A percentile compares a stretch with the other conserved stretches of the same genome.
Conservation (phyloP, 2,797 vertebrate species). For the Acanthopagrus latus region DNA sequence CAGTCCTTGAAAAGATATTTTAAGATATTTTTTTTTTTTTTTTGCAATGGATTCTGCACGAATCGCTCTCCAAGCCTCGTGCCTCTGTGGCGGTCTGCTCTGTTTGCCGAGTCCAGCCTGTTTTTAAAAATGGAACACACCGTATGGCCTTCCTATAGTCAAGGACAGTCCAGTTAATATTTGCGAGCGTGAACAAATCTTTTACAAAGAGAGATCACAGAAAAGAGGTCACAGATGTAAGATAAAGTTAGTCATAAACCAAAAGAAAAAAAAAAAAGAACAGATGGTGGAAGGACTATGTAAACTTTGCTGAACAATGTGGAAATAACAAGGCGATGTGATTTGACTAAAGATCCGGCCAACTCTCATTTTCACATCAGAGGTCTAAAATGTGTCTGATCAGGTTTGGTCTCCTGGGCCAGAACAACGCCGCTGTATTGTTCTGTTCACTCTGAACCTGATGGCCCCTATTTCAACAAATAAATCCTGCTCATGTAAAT, state of each 20-base stretch:
- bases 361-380: too few relatives aligned
- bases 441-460: too few relatives aligned
- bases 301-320: too few relatives aligned
- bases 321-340: too few relatives aligned
- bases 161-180: constrained; percentile 8
- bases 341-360: too few relatives aligned
- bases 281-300: not conserved
- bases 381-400: too few relatives aligned
- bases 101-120: constrained; percentile 20
- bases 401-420: too few relatives aligned
- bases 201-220: constrained; percentile 7
- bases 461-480: too few relatives aligned
- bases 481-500: not conserved
- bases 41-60: not conserved
- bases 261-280: not conserved
- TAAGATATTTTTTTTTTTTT: not conserved
- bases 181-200: constrained; percentile 3
- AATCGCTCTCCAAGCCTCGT: constrained; percentile 6
- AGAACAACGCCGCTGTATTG: too few relatives aligned
- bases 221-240: constrained; percentile 3
- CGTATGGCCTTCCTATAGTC: constrained; percentile 20
- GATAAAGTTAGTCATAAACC: constrained; percentile 1
- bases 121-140: constrained; percentile 45
- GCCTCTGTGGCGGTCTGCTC: not conserved
- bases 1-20: not conserved